Evolutionary conservation across 2,888 invertebrate species (phyloP).

Genomic region (Amiota minor): DNA sequence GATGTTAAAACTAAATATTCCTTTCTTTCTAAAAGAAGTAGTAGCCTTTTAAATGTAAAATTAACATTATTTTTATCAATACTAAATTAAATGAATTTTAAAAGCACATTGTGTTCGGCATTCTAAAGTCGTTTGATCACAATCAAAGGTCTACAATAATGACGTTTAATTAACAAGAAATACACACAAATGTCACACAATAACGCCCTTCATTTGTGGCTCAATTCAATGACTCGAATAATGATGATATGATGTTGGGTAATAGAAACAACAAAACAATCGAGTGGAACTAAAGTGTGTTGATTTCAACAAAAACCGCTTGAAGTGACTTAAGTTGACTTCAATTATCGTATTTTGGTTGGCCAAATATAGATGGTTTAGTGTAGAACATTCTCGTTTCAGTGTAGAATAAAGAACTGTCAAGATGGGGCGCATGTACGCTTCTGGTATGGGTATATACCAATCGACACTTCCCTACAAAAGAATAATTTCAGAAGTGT

Average conservation of each 20-base stretch:
- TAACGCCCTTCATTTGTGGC: constrained; percentile 12
- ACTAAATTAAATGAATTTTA: too few relatives aligned
- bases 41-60: too few relatives aligned
- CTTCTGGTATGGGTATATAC: constrained; percentile 99
- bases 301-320: constrained; percentile 11
- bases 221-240: background rate
- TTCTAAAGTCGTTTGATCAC: too few relatives aligned
- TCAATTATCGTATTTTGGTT: background rate
- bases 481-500: constrained; percentile 87
- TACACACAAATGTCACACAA: constrained; percentile 17
- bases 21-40: too few relatives aligned
- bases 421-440: background rate
- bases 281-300: background rate
- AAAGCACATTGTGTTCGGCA: too few relatives aligned
- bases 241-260: background rate
- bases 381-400: too few relatives aligned
- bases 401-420: background rate
- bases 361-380: background rate
- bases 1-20: too few relatives aligned
- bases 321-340: background rate
- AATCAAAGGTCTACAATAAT: too few relatives aligned
- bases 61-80: too few relatives aligned
- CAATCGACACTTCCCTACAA: constrained; percentile 99
- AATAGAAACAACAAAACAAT: background rate
- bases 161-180: constrained; percentile 24